A percentile compares a stretch with the other conserved stretches of the same genome.
phyloP scores from a whole-genome alignment of 2,888 invertebrate species.

The Diploptera punctata region DNA sequence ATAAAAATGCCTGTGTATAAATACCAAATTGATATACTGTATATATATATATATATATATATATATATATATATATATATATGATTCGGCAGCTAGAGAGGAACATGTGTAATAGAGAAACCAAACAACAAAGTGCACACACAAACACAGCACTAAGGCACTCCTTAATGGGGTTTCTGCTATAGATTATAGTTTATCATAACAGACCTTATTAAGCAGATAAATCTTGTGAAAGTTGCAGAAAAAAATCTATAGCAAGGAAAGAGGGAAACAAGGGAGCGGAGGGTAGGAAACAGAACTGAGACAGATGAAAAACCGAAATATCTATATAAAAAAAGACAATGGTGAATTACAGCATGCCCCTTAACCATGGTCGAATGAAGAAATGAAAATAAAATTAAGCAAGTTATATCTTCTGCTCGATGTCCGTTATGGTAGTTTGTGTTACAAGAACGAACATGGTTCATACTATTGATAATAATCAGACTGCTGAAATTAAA shows the following conservation, averaged over 20 bases:
- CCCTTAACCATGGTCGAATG: too few relatives aligned
- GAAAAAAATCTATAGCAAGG: slow-evolving; percentile 4
- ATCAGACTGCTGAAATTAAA: too few relatives aligned
- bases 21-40: too few relatives aligned
- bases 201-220: slow-evolving; percentile 35
- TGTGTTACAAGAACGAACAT: too few relatives aligned
- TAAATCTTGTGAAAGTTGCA: slow-evolving; percentile 34
- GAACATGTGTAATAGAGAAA: slow-evolving; percentile 5
- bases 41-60: too few relatives aligned
- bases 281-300: not conserved
- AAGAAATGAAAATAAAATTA: too few relatives aligned
- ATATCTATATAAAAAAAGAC: slow-evolving; percentile 1
- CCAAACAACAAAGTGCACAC: slow-evolving; percentile 18
- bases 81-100: slow-evolving; percentile 16
- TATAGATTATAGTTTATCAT: slow-evolving; percentile 41
- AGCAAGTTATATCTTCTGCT: too few relatives aligned
- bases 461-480: too few relatives aligned
- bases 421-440: too few relatives aligned
- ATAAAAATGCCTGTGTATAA: too few relatives aligned
- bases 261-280: not conserved
- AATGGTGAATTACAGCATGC: too few relatives aligned
- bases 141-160: not conserved
- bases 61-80: too few relatives aligned
- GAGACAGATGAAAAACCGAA: not conserved
- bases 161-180: slow-evolving; percentile 31